These are phyloP conservation scores for Hephaestus fuliginosus DNA, from an alignment of 2,797 vertebrate genomes.

Conservation along the genomic window DNA sequence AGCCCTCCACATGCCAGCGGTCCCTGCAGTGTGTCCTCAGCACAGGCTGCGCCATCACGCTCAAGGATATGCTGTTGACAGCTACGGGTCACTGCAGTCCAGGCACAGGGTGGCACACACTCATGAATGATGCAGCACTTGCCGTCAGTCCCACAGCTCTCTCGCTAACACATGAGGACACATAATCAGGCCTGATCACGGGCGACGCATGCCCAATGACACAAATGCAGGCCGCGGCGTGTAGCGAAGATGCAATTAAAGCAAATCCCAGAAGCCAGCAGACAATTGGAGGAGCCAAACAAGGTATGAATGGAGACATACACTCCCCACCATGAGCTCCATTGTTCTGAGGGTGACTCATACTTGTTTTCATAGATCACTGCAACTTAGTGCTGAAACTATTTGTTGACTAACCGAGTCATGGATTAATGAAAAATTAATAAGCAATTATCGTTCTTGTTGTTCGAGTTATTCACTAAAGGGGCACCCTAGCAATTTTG, in stretches of 20 bases:
- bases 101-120: constrained; percentile 75
- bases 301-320: constrained; percentile 12
- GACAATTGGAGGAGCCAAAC: constrained; percentile 29
- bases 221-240: constrained; percentile 7
- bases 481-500: neutral
- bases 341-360: neutral
- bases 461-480: neutral
- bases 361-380: neutral
- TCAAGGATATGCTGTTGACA: constrained; percentile 80
- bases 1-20: constrained; percentile 55
- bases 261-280: constrained; percentile 32
- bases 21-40: constrained; percentile 66
- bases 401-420: neutral
- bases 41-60: constrained; percentile 65
- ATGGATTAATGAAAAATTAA: neutral
- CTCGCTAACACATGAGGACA: constrained; percentile 65
- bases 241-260: constrained; percentile 39
- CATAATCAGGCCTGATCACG: constrained; percentile 51
- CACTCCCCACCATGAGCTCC: neutral
- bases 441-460: neutral
- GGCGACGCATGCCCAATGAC: constrained; percentile 32
- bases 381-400: neutral
- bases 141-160: constrained; percentile 50
- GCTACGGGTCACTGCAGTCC: constrained; percentile 74
- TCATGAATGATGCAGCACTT: constrained; percentile 80